These are phyloP conservation scores for Hydrophis major DNA, from an alignment of 2,797 vertebrate genomes.

Conservation along the genomic window DNA sequence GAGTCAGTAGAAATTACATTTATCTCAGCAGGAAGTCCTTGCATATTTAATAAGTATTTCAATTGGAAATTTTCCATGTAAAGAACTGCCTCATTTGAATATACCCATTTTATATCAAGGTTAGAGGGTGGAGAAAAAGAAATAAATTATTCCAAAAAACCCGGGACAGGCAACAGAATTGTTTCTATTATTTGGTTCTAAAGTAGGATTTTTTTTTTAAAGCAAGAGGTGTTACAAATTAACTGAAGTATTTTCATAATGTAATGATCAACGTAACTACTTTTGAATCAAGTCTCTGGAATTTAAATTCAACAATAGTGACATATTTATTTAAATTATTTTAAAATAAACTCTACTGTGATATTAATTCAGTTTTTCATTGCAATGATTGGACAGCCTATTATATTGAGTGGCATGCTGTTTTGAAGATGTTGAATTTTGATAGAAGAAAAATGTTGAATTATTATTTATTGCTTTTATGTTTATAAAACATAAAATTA, in stretches of 20 bases:
- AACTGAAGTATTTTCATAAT: conserved; percentile 13
- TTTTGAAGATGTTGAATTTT: background rate
- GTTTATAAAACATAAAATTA: background rate
- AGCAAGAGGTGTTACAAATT: background rate
- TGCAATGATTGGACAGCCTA: background rate
- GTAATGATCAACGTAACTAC: conserved; percentile 10
- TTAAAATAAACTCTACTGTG: background rate
- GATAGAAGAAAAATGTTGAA: background rate
- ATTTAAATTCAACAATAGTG: conserved; percentile 12
- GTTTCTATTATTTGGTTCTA: background rate
- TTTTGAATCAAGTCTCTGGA: conserved; percentile 11
- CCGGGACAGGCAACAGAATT: background rate
- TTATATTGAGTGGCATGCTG: background rate
- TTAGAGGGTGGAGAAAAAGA: conserved; percentile 5
- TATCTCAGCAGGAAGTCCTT: background rate
- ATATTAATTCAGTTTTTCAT: background rate
- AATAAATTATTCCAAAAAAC: conserved; percentile 20
- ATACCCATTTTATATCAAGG: background rate
- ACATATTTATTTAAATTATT: background rate
- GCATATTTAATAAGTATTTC: background rate
- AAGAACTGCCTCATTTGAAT: conserved; percentile 1
- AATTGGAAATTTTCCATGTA: background rate
- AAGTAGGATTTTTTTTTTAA: background rate
- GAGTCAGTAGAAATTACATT: background rate
- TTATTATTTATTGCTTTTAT: background rate